These are phyloP conservation scores for Drosophila limbata DNA, from an alignment of 2,888 invertebrate species.

Conservation along the genomic window DNA sequence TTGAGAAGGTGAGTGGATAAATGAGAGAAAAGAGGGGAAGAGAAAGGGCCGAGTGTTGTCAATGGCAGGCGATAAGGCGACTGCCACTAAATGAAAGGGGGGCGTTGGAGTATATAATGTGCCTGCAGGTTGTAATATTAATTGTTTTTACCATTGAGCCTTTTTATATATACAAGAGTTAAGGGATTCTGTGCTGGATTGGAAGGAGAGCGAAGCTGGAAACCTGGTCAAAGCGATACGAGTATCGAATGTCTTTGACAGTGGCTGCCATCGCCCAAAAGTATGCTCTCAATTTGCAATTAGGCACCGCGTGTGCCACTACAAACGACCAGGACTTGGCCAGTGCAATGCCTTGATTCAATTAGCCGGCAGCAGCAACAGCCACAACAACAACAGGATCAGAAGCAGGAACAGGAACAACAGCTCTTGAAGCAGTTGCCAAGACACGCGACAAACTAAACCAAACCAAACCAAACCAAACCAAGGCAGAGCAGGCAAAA, in stretches of 20 bases:
- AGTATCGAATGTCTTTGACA: conserved; percentile 72
- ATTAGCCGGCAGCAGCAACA: conserved; percentile 62
- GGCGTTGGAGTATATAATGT: conserved; percentile 57
- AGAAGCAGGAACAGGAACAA: not conserved
- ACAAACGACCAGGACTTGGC: conserved; percentile 42
- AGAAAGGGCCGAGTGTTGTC: conserved; percentile 61
- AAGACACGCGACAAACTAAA: conserved; percentile 36
- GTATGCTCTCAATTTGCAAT: conserved; percentile 77
- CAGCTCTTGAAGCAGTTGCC: conserved; percentile 24
- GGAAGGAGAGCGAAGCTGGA: conserved; percentile 5
- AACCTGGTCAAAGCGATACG: conserved; percentile 46
- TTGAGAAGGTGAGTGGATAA: not conserved
- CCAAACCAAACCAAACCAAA: conserved; percentile 3
- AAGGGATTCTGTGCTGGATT: conserved; percentile 50
- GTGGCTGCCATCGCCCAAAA: conserved; percentile 56
- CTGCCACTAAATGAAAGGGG: conserved; percentile 17
- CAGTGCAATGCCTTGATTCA: conserved; percentile 73
- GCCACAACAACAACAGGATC: not conserved
- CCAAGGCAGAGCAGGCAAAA: conserved; percentile 32
- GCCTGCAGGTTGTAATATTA: conserved; percentile 80
- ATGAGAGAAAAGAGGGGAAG: conserved; percentile 11
- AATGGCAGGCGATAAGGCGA: conserved; percentile 72
- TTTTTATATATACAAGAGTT: conserved; percentile 35
- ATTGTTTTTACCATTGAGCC: conserved; percentile 71
- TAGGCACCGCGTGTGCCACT: conserved; percentile 58